phyloP scores from a whole-genome alignment of 2,113 vertebrate genomes.

The Azemiops feae region DNA sequence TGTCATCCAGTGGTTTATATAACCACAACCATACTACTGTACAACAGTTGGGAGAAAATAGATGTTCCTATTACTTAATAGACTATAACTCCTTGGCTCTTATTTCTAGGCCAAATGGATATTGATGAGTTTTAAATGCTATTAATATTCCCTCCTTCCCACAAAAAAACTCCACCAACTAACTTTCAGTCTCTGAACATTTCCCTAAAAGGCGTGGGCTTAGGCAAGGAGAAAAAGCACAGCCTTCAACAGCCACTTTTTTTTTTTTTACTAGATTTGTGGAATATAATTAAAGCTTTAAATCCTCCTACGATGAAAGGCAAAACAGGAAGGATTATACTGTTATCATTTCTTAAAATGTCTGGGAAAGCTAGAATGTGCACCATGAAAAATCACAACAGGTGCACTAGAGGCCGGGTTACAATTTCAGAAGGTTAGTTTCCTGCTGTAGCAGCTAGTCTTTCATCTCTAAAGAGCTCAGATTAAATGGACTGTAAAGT shows the following conservation, averaged over 20 bases:
- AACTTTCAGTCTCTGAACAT: constrained; percentile 49
- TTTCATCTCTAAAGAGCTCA: constrained; percentile 65
- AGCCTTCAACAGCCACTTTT: constrained; percentile 11
- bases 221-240: constrained; percentile 28
- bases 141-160: background rate
- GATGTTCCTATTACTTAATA: background rate
- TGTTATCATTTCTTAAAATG: constrained; percentile 67
- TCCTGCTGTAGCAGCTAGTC: constrained; percentile 55
- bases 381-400: constrained; percentile 69
- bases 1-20: constrained; percentile 51
- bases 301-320: constrained; percentile 58
- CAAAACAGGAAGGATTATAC: constrained; percentile 67
- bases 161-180: constrained; percentile 37
- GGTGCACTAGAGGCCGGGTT: constrained; percentile 62
- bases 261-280: constrained; percentile 30
- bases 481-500: constrained; percentile 65
- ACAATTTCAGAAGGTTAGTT: constrained; percentile 45
- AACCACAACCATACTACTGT: constrained; percentile 52
- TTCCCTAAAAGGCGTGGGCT: constrained; percentile 47
- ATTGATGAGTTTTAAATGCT: background rate
- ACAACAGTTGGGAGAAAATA: constrained; percentile 50
- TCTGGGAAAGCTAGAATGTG: constrained; percentile 55
- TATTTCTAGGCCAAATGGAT: constrained; percentile 12
- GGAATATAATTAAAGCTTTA: constrained; percentile 48
- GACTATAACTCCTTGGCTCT: background rate